Conservation (phyloP, 2,797 vertebrate species). For the Lophotriccus pileatus region DNA sequence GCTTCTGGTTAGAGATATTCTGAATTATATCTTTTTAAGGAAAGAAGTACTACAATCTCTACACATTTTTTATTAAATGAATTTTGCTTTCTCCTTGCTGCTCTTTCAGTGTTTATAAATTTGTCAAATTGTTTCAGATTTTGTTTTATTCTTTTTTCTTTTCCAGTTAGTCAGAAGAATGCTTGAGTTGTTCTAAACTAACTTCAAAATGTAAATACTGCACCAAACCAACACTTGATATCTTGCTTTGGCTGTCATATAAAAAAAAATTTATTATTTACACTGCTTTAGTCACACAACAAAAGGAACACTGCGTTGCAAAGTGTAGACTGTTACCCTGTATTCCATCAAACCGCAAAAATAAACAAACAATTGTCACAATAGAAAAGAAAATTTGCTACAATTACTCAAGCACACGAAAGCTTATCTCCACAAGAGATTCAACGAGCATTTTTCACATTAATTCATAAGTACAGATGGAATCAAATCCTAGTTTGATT, state of each 20-base stretch:
- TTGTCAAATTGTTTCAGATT: neutral
- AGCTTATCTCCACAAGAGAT: neutral
- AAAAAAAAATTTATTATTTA: conserved; percentile 27
- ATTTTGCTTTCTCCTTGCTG: neutral
- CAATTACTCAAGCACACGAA: neutral
- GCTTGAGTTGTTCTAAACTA: neutral
- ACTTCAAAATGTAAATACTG: conserved; percentile 10
- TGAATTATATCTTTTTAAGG: neutral
- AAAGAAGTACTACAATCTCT: neutral
- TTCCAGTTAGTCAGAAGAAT: neutral
- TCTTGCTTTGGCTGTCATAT: conserved; percentile 25
- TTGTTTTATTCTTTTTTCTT: neutral
- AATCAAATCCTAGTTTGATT: neutral
- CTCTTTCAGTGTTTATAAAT: neutral
- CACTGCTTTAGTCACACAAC: conserved; percentile 4
- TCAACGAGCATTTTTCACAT: neutral
- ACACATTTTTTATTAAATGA: neutral
- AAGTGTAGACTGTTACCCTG: neutral
- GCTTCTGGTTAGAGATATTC: neutral
- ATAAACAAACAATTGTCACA: neutral
- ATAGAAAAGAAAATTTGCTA: neutral
- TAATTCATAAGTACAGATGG: neutral
- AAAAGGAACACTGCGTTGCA: neutral
- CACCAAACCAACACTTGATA: neutral
- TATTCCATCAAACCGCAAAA: neutral